Percentiles rank a stretch among this genome's conserved stretches.
phyloP scores from a whole-genome alignment of 2,113 vertebrate species.

The Syngnathus scovelli region DNA sequence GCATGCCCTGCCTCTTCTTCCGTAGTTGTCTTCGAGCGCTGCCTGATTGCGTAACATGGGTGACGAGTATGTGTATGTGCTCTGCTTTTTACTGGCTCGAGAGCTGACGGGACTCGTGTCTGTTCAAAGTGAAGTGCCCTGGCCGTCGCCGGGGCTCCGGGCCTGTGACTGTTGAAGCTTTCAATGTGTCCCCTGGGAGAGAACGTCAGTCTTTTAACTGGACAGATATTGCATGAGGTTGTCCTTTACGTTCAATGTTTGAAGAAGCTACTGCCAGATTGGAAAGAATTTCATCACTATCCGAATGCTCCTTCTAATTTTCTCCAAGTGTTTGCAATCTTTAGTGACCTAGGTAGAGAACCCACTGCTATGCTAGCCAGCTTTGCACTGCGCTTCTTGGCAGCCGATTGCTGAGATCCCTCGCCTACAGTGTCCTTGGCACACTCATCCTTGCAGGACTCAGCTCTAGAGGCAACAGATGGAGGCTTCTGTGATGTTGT shows the following conservation, averaged over 20 bases:
- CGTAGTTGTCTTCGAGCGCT: slow-evolving; percentile 55
- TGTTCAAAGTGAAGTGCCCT: slow-evolving; percentile 46
- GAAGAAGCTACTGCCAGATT: not conserved
- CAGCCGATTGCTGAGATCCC: slow-evolving; percentile 66
- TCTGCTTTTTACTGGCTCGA: slow-evolving; percentile 53
- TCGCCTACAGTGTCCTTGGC: slow-evolving; percentile 75
- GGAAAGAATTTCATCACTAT: slow-evolving; percentile 11
- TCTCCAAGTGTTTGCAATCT: slow-evolving; percentile 42
- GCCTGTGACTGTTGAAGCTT: slow-evolving; percentile 36
- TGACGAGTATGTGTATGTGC: slow-evolving; percentile 61
- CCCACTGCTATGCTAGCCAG: slow-evolving; percentile 50
- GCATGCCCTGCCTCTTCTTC: slow-evolving; percentile 58
- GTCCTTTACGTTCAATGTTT: slow-evolving; percentile 8
- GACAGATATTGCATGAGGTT: slow-evolving; percentile 31
- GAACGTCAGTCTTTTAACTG: slow-evolving; percentile 15
- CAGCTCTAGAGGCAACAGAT: slow-evolving; percentile 75
- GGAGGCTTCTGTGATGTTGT: slow-evolving; percentile 75
- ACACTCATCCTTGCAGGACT: slow-evolving; percentile 67
- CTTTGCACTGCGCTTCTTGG: slow-evolving; percentile 59
- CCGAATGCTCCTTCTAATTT: slow-evolving; percentile 34
- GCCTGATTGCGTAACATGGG: slow-evolving; percentile 66
- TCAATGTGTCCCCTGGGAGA: slow-evolving; percentile 21
- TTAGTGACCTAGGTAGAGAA: slow-evolving; percentile 57
- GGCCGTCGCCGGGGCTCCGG: slow-evolving; percentile 24
- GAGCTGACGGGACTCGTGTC: slow-evolving; percentile 47